Evolutionary conservation across 1,140 invertebrate genomes (phyloP).

Genomic region (Cryptotermes secundus): DNA sequence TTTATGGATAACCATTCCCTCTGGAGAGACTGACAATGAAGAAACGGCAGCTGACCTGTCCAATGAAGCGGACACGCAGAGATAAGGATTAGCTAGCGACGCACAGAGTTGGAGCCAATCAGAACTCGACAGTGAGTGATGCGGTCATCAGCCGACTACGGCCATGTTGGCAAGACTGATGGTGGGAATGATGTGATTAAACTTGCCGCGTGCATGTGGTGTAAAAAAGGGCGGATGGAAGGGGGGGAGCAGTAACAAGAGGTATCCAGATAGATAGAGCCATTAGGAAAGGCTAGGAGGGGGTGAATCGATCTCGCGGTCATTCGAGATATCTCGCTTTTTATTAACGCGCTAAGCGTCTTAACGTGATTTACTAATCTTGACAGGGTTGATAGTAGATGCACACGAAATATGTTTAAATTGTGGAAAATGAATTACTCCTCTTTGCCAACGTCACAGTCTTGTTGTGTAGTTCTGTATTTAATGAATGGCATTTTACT

Average conservation of each 20-base stretch:
- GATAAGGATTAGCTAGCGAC: conserved; percentile 11
- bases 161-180: conserved; percentile 14
- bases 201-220: neutral
- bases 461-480: too few relatives aligned
- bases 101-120: neutral
- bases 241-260: neutral
- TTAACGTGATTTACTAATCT: neutral
- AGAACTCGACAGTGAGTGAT: conserved; percentile 15
- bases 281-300: neutral
- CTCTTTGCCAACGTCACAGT: too few relatives aligned
- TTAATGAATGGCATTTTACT: too few relatives aligned
- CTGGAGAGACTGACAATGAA: conserved; percentile 3
- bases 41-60: conserved; percentile 13
- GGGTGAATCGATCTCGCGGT: neutral
- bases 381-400: neutral
- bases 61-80: neutral
- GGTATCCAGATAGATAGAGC: neutral
- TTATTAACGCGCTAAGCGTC: neutral
- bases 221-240: neutral
- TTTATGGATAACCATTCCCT: neutral
- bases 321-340: neutral
- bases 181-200: conserved; percentile 15
- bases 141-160: conserved; percentile 1
- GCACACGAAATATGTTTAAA: neutral
- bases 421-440: too few relatives aligned